Conservation (phyloP, 2,797 vertebrate genomes). For the Lacerta viridis region DNA sequence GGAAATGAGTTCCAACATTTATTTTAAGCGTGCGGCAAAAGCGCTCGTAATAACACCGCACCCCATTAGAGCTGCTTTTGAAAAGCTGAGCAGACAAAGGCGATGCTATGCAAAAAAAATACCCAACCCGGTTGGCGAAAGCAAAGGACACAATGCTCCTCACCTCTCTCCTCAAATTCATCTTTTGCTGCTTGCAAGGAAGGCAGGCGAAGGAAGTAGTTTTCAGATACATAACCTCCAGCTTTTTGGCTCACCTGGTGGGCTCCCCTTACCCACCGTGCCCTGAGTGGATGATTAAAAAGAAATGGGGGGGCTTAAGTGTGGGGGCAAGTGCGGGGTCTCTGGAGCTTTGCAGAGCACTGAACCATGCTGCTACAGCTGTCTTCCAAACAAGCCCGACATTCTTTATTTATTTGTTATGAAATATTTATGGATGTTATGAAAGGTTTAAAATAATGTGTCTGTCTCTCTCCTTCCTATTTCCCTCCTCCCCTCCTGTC, state of each 20-base stretch:
- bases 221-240: conserved; percentile 79
- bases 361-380: conserved; percentile 98
- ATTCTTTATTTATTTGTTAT: conserved; percentile 99
- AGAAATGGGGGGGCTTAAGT: conserved; percentile 98
- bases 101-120: neutral
- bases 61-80: neutral
- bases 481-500: conserved; percentile 55
- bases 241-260: conserved; percentile 91
- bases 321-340: conserved; percentile 93
- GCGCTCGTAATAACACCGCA: neutral
- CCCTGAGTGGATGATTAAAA: conserved; percentile 99
- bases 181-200: conserved; percentile 36
- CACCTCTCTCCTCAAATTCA: conserved; percentile 35
- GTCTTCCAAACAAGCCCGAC: conserved; percentile 98
- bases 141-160: conserved; percentile 20
- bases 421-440: conserved; percentile 99
- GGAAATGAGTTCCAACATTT: neutral
- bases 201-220: conserved; percentile 59
- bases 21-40: neutral
- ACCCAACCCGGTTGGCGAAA: conserved; percentile 7
- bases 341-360: conserved; percentile 90
- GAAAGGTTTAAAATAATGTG: conserved; percentile 99
- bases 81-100: conserved; percentile 38
- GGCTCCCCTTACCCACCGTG: conserved; percentile 92
- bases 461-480: conserved; percentile 83